Percentiles rank a stretch among this genome's conserved stretches.
Conservation (phyloP, 2,888 invertebrate genomes). For the Dasysyrphus tricinctus region DNA sequence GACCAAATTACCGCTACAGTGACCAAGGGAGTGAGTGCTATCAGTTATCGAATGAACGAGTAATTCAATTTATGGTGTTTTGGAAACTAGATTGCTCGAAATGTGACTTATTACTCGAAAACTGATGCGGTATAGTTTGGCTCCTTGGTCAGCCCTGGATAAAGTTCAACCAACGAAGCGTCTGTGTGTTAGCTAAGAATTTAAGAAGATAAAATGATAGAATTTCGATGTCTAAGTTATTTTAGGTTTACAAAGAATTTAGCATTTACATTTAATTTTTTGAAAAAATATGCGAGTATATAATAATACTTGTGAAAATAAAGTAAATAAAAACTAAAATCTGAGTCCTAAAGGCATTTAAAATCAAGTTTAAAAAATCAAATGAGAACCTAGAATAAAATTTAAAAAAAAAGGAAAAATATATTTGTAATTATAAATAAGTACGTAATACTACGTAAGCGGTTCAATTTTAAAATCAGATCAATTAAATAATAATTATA, state of each 20-base stretch:
- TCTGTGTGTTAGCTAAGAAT: no score
- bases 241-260: neutral
- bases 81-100: no score
- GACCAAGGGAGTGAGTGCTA: no score
- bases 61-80: no score
- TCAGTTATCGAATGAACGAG: no score
- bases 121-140: no score
- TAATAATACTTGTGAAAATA: no score
- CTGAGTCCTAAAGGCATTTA: slow-evolving; percentile 43
- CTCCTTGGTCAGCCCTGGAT: no score
- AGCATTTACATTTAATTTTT: neutral
- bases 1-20: no score
- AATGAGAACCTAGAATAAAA: neutral
- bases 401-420: neutral
- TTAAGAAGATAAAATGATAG: neutral
- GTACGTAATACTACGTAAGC: neutral
- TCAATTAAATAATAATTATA: slow-evolving; percentile 33
- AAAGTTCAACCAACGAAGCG: no score
- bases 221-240: neutral
- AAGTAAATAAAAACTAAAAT: neutral
- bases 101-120: no score
- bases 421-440: neutral
- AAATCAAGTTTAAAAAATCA: neutral
- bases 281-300: no score
- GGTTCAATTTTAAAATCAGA: slow-evolving; percentile 33